These are phyloP conservation scores for Leucoptera coffeella DNA, from an alignment of 2,888 invertebrate species.

Conservation along the genomic window DNA sequence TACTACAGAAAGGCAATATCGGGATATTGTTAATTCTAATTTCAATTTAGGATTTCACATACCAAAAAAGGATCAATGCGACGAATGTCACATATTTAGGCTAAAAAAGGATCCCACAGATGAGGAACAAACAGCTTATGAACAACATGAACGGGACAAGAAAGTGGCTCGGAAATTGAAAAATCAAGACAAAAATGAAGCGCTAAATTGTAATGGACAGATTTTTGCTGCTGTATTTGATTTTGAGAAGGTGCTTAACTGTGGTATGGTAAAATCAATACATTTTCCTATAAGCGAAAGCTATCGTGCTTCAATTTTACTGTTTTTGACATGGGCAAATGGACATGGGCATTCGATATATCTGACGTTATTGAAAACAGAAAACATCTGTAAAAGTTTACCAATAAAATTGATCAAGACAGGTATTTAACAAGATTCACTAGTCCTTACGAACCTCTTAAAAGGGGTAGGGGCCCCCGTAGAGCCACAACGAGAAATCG, in stretches of 20 bases:
- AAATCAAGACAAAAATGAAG: background rate
- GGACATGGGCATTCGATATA: background rate
- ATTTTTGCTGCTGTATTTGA: background rate
- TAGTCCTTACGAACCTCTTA: no score
- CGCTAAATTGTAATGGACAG: background rate
- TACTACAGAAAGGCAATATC: no score
- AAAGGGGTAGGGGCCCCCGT: no score
- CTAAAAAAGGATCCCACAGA: conserved; percentile 1
- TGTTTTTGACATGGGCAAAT: background rate
- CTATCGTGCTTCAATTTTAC: background rate
- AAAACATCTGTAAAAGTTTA: no score
- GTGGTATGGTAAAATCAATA: background rate
- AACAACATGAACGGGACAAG: background rate
- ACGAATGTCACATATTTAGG: conserved; percentile 5
- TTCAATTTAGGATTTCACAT: conserved; percentile 7
- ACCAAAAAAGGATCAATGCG: conserved; percentile 8
- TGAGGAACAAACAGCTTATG: background rate
- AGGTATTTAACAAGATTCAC: no score
- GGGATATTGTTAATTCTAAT: conserved; percentile 7
- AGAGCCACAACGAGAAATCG: no score
- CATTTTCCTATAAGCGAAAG: background rate
- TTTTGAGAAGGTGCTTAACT: background rate
- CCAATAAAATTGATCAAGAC: no score
- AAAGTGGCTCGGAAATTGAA: background rate
- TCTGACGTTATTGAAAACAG: no score